These are phyloP conservation scores for Apodemus agrarius DNA, from an alignment of 2,797 vertebrate genomes.

Conservation along the genomic window DNA sequence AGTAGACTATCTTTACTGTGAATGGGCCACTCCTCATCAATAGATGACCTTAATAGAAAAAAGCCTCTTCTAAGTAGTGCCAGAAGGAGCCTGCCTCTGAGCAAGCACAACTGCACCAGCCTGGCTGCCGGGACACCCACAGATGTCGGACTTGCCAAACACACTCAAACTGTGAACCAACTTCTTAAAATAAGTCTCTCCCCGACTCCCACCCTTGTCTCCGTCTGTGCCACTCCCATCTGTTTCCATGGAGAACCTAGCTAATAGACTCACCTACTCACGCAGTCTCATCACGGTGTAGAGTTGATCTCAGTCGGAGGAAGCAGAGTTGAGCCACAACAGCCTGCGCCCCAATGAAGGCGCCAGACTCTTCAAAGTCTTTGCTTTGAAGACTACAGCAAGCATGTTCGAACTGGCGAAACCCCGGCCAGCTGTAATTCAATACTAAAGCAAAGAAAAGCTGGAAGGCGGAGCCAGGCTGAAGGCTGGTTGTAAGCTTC, in stretches of 20 bases:
- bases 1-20: neutral
- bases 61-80: neutral
- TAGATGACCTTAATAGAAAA: neutral
- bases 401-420: neutral
- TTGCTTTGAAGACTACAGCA: neutral
- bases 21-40: neutral
- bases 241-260: neutral
- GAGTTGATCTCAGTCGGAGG: neutral
- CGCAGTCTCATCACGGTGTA: neutral
- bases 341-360: neutral
- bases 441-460: neutral
- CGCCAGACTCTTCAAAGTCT: neutral
- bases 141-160: neutral
- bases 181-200: neutral
- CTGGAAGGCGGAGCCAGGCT: neutral
- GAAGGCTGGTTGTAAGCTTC: neutral
- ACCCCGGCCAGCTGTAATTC: neutral
- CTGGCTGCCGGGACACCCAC: neutral
- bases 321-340: neutral
- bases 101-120: neutral
- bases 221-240: neutral
- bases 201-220: neutral
- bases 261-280: neutral
- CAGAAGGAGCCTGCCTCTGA: neutral
- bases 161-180: neutral